A percentile compares a stretch with the other conserved stretches of the same genome.
Evolutionary conservation across 2,797 vertebrate genomes (phyloP).

Genomic region (Crypturellus tataupa): DNA sequence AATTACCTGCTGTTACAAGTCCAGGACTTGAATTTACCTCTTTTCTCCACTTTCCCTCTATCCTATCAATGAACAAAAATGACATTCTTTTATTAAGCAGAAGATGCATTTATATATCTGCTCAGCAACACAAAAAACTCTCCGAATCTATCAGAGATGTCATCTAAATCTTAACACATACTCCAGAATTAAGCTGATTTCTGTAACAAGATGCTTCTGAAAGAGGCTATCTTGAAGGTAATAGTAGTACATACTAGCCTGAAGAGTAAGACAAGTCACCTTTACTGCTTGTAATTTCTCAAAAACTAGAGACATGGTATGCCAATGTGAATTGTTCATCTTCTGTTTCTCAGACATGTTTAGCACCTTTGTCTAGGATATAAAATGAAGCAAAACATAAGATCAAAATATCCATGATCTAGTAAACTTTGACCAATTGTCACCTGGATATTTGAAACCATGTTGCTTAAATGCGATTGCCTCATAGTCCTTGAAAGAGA

Average conservation of each 20-base stretch:
- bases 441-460: not conserved
- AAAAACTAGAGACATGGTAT: not conserved
- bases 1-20: not conserved
- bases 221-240: not conserved
- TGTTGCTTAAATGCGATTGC: not conserved
- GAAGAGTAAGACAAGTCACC: not conserved
- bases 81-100: not conserved
- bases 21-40: not conserved
- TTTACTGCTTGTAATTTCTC: not conserved
- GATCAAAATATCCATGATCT: not conserved
- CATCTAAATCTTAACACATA: not conserved
- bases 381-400: not conserved
- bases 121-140: not conserved
- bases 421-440: not conserved
- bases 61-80: not conserved
- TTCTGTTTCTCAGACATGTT: not conserved
- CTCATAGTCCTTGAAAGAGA: not conserved
- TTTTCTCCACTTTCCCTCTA: not conserved
- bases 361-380: not conserved
- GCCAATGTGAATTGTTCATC: not conserved
- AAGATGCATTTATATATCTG: not conserved
- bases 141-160: not conserved
- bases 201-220: conserved; percentile 1
- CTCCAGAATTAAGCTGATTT: not conserved
- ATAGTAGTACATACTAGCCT: not conserved